Percentiles rank a stretch among this genome's conserved stretches.
These are phyloP conservation scores for Prochilodus magdalenae DNA, from an alignment of 2,113 vertebrate species.

Conservation along the genomic window DNA sequence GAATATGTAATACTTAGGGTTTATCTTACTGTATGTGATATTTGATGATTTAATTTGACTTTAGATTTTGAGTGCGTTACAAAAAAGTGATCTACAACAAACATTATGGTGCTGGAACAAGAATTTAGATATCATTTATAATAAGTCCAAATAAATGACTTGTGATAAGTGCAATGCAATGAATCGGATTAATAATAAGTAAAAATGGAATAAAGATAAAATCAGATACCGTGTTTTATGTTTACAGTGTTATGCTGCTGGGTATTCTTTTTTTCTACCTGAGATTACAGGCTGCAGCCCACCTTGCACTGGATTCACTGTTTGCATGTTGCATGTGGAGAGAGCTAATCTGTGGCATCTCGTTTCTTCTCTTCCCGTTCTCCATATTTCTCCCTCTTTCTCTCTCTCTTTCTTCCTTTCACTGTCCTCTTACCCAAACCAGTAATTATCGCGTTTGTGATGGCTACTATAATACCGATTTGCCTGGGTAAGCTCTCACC, in stretches of 20 bases:
- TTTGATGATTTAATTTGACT: too few species aligned
- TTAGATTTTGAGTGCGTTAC: too few species aligned
- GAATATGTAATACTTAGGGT: too few species aligned
- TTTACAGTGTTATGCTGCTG: background rate
- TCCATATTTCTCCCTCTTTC: slow-evolving; percentile 76
- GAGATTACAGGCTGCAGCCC: slow-evolving; percentile 39
- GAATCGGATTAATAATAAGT: too few species aligned
- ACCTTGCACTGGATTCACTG: slow-evolving; percentile 54
- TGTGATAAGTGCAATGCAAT: too few species aligned
- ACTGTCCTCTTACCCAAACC: slow-evolving; percentile 88
- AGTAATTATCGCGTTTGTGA: slow-evolving; percentile 99
- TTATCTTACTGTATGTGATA: too few species aligned
- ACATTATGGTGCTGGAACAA: too few species aligned
- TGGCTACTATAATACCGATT: slow-evolving; percentile 99
- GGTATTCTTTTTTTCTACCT: slow-evolving; percentile 9
- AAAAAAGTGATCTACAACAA: too few species aligned
- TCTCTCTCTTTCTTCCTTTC: slow-evolving; percentile 78
- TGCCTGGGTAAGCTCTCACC: slow-evolving; percentile 98
- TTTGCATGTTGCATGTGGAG: slow-evolving; percentile 92
- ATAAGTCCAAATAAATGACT: too few species aligned
- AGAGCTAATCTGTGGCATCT: slow-evolving; percentile 93
- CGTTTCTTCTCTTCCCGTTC: slow-evolving; percentile 72
- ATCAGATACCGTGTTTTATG: too few species aligned
- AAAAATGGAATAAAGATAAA: too few species aligned
- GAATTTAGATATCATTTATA: too few species aligned